Evolutionary conservation across 92 coral and sea anemone species (phyloP).

Genomic region (Galaxea fascicularis): DNA sequence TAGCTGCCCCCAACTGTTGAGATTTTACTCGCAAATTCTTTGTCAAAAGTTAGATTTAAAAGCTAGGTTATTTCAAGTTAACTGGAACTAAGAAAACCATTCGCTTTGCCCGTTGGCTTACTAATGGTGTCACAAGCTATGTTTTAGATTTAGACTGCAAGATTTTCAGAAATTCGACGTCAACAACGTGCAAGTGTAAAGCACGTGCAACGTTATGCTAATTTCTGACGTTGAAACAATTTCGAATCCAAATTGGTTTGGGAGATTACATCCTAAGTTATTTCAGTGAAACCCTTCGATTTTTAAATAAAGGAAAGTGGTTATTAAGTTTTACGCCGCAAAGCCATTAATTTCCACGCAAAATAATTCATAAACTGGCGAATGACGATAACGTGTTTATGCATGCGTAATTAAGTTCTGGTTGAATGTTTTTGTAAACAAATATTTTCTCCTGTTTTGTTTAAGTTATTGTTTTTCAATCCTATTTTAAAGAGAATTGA

Average conservation of each 20-base stretch:
- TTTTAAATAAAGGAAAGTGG: neutral
- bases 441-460: too few species aligned
- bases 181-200: neutral
- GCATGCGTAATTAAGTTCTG: slow-evolving; percentile 2
- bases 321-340: neutral
- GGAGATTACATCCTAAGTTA: neutral
- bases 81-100: neutral
- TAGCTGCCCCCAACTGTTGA: neutral
- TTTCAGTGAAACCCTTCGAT: neutral
- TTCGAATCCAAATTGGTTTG: neutral
- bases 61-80: neutral
- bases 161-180: too few species aligned
- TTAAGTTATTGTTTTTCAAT: too few species aligned
- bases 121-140: neutral
- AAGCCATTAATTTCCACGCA: neutral
- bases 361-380: neutral
- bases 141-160: neutral
- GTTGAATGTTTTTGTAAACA: too few species aligned
- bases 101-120: neutral
- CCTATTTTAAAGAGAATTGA: too few species aligned
- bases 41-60: neutral
- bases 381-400: neutral
- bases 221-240: neutral
- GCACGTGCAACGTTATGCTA: slow-evolving; percentile 2
- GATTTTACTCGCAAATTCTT: neutral